A percentile compares a stretch with the other conserved stretches of the same genome.
These are phyloP conservation scores for Miichthys miiuy DNA, from an alignment of 2,797 vertebrate species.

Conservation along the genomic window DNA sequence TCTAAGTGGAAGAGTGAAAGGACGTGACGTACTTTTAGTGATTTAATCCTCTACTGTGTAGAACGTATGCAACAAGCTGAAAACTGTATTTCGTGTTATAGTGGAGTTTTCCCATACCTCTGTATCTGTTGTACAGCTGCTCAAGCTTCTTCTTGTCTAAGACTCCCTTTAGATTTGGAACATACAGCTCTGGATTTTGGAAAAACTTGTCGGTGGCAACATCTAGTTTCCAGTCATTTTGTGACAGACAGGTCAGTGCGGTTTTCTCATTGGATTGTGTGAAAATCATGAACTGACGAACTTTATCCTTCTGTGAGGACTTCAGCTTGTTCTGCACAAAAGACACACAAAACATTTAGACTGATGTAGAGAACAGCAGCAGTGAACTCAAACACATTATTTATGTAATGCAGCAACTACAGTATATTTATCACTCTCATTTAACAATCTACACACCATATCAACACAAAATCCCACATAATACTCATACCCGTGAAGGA, in stretches of 20 bases:
- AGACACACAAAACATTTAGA: constrained; percentile 28
- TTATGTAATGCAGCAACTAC: background rate
- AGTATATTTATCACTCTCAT: background rate
- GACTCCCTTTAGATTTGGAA: constrained; percentile 93
- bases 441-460: background rate
- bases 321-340: constrained; percentile 97
- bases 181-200: constrained; percentile 97
- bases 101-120: constrained; percentile 86
- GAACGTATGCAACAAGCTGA: background rate
- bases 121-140: constrained; percentile 97
- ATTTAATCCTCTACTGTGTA: background rate
- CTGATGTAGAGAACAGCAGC: background rate
- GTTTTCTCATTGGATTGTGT: constrained; percentile 98
- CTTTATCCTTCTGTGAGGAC: constrained; percentile 99
- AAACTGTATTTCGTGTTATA: background rate
- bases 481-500: background rate
- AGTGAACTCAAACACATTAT: background rate
- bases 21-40: background rate
- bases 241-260: constrained; percentile 95
- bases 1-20: constrained; percentile 78
- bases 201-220: constrained; percentile 99
- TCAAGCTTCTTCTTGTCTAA: constrained; percentile 98
- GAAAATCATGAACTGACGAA: constrained; percentile 99
- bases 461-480: background rate
- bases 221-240: constrained; percentile 99